These are phyloP conservation scores for Agraylea sexmaculata DNA, from an alignment of 1,140 invertebrate genomes.

Conservation along the genomic window DNA sequence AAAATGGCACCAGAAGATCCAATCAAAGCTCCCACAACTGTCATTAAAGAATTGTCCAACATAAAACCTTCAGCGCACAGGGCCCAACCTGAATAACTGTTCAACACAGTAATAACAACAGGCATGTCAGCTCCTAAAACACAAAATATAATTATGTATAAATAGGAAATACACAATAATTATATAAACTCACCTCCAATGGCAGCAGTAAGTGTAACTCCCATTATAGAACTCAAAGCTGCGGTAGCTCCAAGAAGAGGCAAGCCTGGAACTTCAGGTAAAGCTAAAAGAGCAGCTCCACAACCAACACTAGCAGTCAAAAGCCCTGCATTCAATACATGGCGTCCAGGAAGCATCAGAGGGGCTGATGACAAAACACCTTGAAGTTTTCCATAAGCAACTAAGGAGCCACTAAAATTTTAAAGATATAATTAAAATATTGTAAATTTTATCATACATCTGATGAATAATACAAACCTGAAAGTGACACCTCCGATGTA, in stretches of 20 bases:
- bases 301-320: conserved; percentile 57
- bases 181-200: conserved; percentile 58
- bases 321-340: conserved; percentile 61
- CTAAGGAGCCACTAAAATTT: conserved; percentile 60
- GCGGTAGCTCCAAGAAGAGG: conserved; percentile 62
- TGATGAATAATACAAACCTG: conserved; percentile 33
- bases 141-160: conserved; percentile 2
- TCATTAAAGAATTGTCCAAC: conserved; percentile 88
- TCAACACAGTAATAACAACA: conserved; percentile 84
- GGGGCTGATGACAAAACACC: conserved; percentile 69
- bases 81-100: conserved; percentile 76
- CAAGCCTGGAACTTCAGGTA: conserved; percentile 49
- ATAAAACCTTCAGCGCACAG: conserved; percentile 86
- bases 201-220: conserved; percentile 76
- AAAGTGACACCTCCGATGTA: conserved; percentile 87
- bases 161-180: background rate
- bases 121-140: conserved; percentile 77
- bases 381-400: conserved; percentile 88
- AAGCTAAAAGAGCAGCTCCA: conserved; percentile 57
- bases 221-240: conserved; percentile 58
- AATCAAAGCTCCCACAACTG: conserved; percentile 81
- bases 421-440: background rate
- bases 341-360: conserved; percentile 69
- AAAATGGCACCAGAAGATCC: conserved; percentile 85
- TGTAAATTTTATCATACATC: background rate